Evolutionary conservation across 2,888 invertebrate species (phyloP).

Genomic region (Mycalesis mineus): DNA sequence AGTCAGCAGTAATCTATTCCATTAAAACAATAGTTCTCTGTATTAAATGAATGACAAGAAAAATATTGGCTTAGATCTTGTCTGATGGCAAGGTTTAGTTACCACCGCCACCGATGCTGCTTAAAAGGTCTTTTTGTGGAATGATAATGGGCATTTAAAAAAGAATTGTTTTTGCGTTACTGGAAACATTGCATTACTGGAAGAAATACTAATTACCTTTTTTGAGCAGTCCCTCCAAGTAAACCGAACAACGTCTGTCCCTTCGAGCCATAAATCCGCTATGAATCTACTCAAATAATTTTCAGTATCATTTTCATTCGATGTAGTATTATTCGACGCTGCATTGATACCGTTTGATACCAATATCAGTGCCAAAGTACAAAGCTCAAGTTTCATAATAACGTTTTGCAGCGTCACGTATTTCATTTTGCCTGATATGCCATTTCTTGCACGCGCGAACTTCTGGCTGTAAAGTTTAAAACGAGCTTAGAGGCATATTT

Average conservation of each 20-base stretch:
- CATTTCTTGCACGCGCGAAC: constrained; percentile 42
- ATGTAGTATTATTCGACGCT: constrained; percentile 24
- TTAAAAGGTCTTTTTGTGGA: too few relatives aligned
- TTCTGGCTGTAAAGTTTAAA: constrained; percentile 15
- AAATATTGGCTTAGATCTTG: too few relatives aligned
- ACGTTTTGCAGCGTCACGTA: constrained; percentile 44
- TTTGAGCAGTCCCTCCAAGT: constrained; percentile 74
- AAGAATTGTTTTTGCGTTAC: neutral
- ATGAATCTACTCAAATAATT: constrained; percentile 59
- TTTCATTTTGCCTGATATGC: constrained; percentile 43
- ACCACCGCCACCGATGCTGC: too few relatives aligned
- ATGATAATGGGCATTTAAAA: too few relatives aligned
- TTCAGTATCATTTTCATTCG: constrained; percentile 46
- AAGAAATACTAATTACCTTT: constrained; percentile 45
- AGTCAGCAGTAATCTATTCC: too few relatives aligned
- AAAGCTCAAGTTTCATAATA: constrained; percentile 40
- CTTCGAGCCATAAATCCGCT: constrained; percentile 72
- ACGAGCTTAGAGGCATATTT: constrained; percentile 7
- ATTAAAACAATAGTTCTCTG: too few relatives aligned
- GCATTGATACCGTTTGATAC: constrained; percentile 35
- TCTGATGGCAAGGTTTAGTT: too few relatives aligned
- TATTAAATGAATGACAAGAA: too few relatives aligned
- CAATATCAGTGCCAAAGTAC: constrained; percentile 40
- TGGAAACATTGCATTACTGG: neutral
- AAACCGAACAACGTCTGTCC: constrained; percentile 62